phyloP scores from a whole-genome alignment of 2,113 vertebrate species.

The Oceanites oceanicus region DNA sequence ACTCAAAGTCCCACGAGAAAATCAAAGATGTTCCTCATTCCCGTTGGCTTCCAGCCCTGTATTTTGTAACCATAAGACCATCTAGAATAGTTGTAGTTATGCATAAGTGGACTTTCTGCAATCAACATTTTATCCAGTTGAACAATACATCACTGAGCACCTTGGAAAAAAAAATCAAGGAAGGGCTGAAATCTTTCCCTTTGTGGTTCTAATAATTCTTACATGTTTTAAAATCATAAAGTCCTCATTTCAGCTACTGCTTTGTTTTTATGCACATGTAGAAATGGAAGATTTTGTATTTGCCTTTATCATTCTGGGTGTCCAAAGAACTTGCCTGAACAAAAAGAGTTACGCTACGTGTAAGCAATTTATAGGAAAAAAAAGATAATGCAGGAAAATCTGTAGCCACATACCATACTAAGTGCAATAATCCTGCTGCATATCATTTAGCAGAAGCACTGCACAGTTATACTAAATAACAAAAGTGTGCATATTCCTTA shows the following conservation, averaged over 20 bases:
- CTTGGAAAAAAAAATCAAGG: neutral
- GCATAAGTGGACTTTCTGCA: neutral
- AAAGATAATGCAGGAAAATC: neutral
- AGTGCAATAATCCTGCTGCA: neutral
- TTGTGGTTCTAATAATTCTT: neutral
- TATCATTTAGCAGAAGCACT: neutral
- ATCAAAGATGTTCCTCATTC: neutral
- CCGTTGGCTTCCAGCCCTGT: neutral
- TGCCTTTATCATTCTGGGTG: neutral
- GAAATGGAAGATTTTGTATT: neutral
- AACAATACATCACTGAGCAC: neutral
- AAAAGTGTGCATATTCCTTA: neutral
- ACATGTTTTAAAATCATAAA: neutral
- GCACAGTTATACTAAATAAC: neutral
- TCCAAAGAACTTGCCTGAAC: neutral
- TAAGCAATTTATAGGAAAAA: neutral
- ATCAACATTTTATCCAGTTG: neutral
- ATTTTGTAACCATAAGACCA: neutral
- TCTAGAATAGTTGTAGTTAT: neutral
- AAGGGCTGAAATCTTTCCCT: neutral
- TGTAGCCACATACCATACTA: neutral
- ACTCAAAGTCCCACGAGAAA: neutral
- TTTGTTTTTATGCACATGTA: neutral
- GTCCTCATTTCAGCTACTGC: neutral
- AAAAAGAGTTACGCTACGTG: neutral